Evolutionary conservation across 2,888 invertebrate genomes (phyloP).

Genomic region (Tenthredo amoena): DNA sequence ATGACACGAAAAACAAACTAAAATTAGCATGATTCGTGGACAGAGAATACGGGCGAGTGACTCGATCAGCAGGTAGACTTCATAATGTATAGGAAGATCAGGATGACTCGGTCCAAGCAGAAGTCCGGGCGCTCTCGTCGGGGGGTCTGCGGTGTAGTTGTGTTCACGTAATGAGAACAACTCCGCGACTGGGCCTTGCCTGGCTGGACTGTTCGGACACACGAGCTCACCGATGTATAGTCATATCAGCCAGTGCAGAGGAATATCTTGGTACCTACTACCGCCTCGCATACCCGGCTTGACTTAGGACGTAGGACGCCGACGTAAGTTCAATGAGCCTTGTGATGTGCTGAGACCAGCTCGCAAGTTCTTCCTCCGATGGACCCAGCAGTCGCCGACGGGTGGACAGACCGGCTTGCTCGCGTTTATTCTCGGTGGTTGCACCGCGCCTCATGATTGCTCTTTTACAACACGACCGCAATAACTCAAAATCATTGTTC

Average conservation of each 20-base stretch:
- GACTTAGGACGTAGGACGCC: slow-evolving; percentile 59
- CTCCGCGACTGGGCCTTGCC: slow-evolving; percentile 26
- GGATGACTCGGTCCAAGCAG: slow-evolving; percentile 42
- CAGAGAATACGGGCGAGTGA: neutral
- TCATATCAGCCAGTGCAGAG: slow-evolving; percentile 38
- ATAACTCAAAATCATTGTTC: slow-evolving; percentile 49
- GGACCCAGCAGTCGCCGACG: slow-evolving; percentile 39
- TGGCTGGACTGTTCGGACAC: slow-evolving; percentile 35
- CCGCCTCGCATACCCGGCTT: slow-evolving; percentile 39
- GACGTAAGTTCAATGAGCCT: slow-evolving; percentile 68
- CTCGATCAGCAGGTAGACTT: slow-evolving; percentile 15
- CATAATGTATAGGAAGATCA: slow-evolving; percentile 34
- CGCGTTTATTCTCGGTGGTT: slow-evolving; percentile 44
- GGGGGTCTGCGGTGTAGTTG: slow-evolving; percentile 44
- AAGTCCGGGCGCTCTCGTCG: slow-evolving; percentile 24
- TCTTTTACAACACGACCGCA: slow-evolving; percentile 42
- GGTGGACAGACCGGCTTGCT: slow-evolving; percentile 35
- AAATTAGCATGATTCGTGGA: slow-evolving; percentile 38
- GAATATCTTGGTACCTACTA: slow-evolving; percentile 29
- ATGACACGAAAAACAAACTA: slow-evolving; percentile 27
- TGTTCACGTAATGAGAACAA: slow-evolving; percentile 50
- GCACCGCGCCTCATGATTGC: slow-evolving; percentile 40
- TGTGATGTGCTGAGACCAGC: slow-evolving; percentile 58
- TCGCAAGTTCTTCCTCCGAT: slow-evolving; percentile 54
- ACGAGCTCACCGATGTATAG: slow-evolving; percentile 41